Conservation (phyloP, 2,888 invertebrate species). For the Callimorpha dominula region DNA sequence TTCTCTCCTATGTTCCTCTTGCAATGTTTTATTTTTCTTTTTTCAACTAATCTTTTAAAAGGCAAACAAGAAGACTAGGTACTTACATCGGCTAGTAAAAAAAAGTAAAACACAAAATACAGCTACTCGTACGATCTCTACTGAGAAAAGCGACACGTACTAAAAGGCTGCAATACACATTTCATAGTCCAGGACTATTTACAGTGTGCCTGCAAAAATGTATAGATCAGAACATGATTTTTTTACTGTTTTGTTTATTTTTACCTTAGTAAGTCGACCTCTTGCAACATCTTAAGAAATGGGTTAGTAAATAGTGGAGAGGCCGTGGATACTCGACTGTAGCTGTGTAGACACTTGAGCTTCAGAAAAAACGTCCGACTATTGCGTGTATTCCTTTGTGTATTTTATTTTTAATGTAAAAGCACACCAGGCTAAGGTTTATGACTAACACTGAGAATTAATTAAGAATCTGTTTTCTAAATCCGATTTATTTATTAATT, state of each 20-base stretch:
- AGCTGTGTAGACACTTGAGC: slow-evolving; percentile 29
- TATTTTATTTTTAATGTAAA: not conserved
- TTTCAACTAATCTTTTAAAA: no score
- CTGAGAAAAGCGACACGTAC: not conserved
- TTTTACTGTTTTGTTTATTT: slow-evolving; percentile 22
- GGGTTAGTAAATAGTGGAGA: slow-evolving; percentile 42
- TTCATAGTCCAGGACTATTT: slow-evolving; percentile 14
- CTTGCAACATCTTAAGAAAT: slow-evolving; percentile 45
- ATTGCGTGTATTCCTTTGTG: not conserved
- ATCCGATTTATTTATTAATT: no score
- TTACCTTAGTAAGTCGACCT: slow-evolving; percentile 23
- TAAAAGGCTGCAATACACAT: slow-evolving; percentile 7
- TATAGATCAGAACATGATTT: slow-evolving; percentile 19
- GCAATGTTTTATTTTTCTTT: no score
- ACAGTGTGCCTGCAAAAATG: slow-evolving; percentile 2
- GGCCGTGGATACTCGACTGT: slow-evolving; percentile 22
- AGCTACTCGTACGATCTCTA: not conserved
- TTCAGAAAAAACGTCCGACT: slow-evolving; percentile 30
- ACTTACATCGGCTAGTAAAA: no score
- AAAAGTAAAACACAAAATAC: not conserved
- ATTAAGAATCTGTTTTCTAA: no score
- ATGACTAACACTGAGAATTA: no score
- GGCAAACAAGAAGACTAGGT: no score
- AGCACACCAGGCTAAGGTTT: not conserved
- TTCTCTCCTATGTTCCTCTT: no score